A percentile compares a stretch with the other conserved stretches of the same genome.
Evolutionary conservation across 1,140 invertebrate species (phyloP).

Genomic region (Calephelis nemesis): DNA sequence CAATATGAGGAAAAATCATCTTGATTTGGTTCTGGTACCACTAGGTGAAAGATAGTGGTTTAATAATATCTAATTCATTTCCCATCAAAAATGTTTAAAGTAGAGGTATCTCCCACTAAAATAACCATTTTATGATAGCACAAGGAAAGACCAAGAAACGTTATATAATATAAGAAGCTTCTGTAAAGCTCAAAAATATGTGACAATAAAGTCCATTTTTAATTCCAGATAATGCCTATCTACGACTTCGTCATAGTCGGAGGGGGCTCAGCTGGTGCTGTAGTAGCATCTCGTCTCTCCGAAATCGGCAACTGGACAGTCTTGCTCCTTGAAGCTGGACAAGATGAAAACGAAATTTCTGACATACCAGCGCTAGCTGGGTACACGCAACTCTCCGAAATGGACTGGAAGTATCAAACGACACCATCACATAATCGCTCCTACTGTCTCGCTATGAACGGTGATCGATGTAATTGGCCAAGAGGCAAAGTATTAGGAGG

Average conservation of each 20-base stretch:
- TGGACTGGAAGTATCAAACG: conserved; percentile 97
- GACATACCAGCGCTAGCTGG: conserved; percentile 88
- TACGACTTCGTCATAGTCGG: conserved; percentile 94
- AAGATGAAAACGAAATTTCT: conserved; percentile 89
- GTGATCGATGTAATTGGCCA: conserved; percentile 92
- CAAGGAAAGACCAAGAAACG: too few relatives aligned
- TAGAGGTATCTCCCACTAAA: too few relatives aligned
- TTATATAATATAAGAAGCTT: not conserved
- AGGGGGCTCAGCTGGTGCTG: conserved; percentile 95
- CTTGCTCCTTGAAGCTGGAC: conserved; percentile 90
- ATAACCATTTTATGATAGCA: too few relatives aligned
- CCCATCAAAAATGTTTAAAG: too few relatives aligned
- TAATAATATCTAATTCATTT: too few relatives aligned
- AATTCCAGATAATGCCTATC: conserved; percentile 83
- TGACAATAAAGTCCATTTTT: conserved; percentile 19
- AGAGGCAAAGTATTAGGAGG: conserved; percentile 95
- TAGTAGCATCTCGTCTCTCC: conserved; percentile 93
- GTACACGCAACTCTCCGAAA: conserved; percentile 87
- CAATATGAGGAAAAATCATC: too few relatives aligned
- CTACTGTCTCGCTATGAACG: conserved; percentile 91
- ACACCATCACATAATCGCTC: conserved; percentile 86
- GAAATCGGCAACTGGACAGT: conserved; percentile 89
- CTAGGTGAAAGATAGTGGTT: too few relatives aligned
- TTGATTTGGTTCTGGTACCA: too few relatives aligned
- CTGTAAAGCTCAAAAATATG: conserved; percentile 4